These are phyloP conservation scores for Nomia melanderi DNA, from an alignment of 1,140 invertebrate genomes.

Conservation along the genomic window DNA sequence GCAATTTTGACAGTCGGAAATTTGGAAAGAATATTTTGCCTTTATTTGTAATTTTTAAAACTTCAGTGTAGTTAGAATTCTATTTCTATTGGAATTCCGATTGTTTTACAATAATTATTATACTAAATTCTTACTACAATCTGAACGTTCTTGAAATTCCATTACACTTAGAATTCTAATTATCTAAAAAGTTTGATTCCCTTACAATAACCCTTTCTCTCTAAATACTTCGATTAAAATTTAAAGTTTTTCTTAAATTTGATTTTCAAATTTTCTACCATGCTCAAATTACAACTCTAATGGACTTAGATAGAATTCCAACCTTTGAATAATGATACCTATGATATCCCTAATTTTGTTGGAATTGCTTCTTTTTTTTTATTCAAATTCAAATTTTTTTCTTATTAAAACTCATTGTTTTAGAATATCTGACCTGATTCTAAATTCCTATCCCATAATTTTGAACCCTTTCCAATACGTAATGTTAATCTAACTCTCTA, in stretches of 20 bases:
- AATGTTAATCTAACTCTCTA: conserved; percentile 9
- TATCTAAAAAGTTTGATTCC: conserved; percentile 18
- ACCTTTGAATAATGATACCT: conserved; percentile 4
- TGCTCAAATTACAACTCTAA: not conserved
- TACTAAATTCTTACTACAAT: conserved; percentile 3
- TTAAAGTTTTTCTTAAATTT: not conserved
- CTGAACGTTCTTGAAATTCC: conserved; percentile 27
- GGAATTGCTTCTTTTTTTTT: conserved; percentile 9
- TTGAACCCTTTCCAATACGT: conserved; percentile 9
- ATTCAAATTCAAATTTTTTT: conserved; percentile 20
- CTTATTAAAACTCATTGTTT: conserved; percentile 15
- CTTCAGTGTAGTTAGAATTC: conserved; percentile 28
- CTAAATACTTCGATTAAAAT: conserved; percentile 13
- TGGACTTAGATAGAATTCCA: not conserved
- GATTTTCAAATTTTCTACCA: conserved; percentile 2
- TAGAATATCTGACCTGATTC: conserved; percentile 10
- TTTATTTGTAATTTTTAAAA: conserved; percentile 42
- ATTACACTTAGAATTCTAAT: conserved; percentile 29
- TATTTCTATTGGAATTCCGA: conserved; percentile 33
- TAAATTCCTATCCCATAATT: conserved; percentile 20
- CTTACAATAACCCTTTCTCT: conserved; percentile 4
- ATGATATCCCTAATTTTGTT: conserved; percentile 1
- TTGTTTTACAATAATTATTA: not conserved
- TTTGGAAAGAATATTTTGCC: conserved; percentile 27
- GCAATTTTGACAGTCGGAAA: conserved; percentile 24